Evolutionary conservation across 2,888 invertebrate species (phyloP).

Genomic region (Cyaniris semiargus): DNA sequence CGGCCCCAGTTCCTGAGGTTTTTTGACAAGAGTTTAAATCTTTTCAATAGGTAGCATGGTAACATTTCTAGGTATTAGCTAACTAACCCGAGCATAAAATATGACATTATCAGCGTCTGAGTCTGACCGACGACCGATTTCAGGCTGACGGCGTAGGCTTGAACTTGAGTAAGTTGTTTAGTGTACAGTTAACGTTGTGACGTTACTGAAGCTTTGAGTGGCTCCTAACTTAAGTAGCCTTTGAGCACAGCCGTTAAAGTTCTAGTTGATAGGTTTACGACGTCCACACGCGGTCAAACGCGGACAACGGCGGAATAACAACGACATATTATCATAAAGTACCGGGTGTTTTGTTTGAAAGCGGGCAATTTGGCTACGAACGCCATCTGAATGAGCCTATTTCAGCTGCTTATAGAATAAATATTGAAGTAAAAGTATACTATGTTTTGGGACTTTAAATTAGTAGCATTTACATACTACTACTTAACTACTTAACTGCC

Average conservation of each 20-base stretch:
- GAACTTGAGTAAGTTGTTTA: no score
- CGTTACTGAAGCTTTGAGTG: neutral
- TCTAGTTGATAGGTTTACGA: slow-evolving; percentile 74
- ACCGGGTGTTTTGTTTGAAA: slow-evolving; percentile 78
- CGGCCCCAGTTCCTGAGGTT: no score
- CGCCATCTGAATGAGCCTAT: slow-evolving; percentile 63
- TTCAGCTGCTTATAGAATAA: slow-evolving; percentile 22
- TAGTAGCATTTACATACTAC: neutral
- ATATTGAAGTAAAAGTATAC: slow-evolving; percentile 25
- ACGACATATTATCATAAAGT: slow-evolving; percentile 76
- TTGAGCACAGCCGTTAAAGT: slow-evolving; percentile 2
- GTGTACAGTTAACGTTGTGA: no score
- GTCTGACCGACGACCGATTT: no score
- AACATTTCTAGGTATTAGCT: no score
- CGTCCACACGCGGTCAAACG: slow-evolving; percentile 77
- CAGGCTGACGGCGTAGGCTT: no score
- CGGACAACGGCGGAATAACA: slow-evolving; percentile 75
- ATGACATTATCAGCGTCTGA: no score
- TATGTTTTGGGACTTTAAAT: neutral
- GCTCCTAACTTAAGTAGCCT: neutral
- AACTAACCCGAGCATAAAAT: no score
- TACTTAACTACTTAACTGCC: no score
- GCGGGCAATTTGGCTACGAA: slow-evolving; percentile 79
- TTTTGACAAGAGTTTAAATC: no score
- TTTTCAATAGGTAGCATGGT: no score